Evolutionary conservation across 2,113 vertebrate species (phyloP).

Genomic region (Fulica atra): DNA sequence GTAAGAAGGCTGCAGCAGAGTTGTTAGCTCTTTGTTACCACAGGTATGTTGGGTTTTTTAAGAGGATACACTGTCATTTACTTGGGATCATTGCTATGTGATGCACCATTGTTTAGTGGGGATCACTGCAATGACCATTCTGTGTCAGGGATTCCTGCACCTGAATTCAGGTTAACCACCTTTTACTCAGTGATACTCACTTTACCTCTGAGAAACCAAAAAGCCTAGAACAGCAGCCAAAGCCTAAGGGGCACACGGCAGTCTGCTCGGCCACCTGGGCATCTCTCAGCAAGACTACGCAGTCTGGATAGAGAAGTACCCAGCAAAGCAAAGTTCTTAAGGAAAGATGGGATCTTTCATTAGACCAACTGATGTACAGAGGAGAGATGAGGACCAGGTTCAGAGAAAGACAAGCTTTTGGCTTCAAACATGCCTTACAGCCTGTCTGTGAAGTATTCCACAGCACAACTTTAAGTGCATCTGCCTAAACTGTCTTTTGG

Average conservation of each 20-base stretch:
- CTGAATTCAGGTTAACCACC: background rate
- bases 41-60: background rate
- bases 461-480: background rate
- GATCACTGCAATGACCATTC: background rate
- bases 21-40: background rate
- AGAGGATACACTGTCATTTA: background rate
- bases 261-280: background rate
- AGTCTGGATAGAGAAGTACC: background rate
- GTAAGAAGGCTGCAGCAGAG: background rate
- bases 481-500: background rate
- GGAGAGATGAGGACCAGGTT: background rate
- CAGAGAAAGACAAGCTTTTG: background rate
- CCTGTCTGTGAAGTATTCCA: background rate
- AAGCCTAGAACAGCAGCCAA: background rate
- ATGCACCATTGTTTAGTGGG: no score
- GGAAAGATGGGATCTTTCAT: background rate
- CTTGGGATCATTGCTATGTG: no score
- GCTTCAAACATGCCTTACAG: background rate
- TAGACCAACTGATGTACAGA: background rate
- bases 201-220: background rate
- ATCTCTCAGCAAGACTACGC: accelerated
- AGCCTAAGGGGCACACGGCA: background rate
- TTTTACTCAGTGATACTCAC: background rate
- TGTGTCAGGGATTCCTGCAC: background rate
- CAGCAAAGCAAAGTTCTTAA: background rate